These are phyloP conservation scores for Cristatella mucedo DNA, from an alignment of 2,888 invertebrate species.

Conservation along the genomic window DNA sequence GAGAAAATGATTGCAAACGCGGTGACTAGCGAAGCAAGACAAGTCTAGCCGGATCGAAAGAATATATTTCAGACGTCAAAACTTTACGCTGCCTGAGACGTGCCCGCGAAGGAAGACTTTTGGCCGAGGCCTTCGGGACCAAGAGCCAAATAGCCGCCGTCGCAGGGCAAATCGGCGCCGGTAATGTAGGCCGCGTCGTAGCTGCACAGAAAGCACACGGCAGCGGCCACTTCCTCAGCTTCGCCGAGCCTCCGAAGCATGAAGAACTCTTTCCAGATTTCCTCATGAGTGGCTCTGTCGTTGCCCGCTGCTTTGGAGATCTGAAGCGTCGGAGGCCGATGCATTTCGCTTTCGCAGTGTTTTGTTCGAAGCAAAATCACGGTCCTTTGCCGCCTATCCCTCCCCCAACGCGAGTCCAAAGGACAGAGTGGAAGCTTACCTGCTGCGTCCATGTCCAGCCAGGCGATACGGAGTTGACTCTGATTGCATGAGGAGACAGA, in stretches of 20 bases:
- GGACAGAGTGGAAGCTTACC: no score
- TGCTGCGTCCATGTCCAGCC: conserved; percentile 13
- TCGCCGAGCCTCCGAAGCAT: conserved; percentile 1
- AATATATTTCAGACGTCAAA: no score
- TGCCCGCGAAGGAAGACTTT: conserved; percentile 4
- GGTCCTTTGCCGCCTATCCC: no score
- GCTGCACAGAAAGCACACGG: conserved; percentile 4
- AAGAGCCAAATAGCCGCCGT: conserved; percentile 7
- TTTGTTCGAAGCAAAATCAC: no score
- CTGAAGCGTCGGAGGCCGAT: no score
- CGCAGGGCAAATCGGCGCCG: conserved; percentile 1
- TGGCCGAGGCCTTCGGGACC: conserved; percentile 6
- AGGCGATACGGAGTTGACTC: conserved; percentile 13
- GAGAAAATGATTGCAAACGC: no score
- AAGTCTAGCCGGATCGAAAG: no score
- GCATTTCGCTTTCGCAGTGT: no score
- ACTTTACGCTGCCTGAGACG: no score
- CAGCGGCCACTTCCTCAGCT: conserved; percentile 8
- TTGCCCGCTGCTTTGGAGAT: not conserved
- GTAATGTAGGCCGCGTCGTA: conserved; percentile 7
- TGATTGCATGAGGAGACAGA: conserved; percentile 9
- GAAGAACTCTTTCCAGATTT: not conserved
- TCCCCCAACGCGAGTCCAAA: no score
- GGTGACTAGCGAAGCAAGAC: no score
- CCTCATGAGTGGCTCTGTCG: not conserved